Percentiles rank a stretch among this genome's conserved stretches.
These are phyloP conservation scores for Xiphophorus birchmanni DNA, from an alignment of 2,797 vertebrate species.

Conservation along the genomic window DNA sequence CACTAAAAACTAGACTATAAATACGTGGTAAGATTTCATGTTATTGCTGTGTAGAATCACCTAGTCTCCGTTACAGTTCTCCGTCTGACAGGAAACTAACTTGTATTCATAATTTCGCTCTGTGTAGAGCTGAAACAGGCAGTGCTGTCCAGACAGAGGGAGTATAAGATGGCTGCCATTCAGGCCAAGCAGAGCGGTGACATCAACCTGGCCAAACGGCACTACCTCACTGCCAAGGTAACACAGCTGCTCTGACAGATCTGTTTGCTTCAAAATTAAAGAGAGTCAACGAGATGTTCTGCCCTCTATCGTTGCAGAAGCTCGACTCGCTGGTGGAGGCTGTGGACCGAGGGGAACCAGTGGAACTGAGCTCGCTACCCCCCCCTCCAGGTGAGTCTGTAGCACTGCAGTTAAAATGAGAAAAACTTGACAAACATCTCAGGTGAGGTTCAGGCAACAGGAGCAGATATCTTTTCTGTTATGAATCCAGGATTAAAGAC, in stretches of 20 bases:
- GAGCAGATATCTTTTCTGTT: neutral
- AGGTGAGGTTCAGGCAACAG: neutral
- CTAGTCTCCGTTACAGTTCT: neutral
- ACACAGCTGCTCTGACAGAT: neutral
- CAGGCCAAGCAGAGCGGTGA: slow-evolving; percentile 85
- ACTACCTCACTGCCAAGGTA: slow-evolving; percentile 88
- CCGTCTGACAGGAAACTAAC: neutral
- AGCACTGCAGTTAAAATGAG: neutral
- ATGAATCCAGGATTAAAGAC: neutral
- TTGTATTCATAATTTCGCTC: neutral
- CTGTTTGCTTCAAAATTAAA: neutral
- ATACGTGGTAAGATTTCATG: too few relatives aligned
- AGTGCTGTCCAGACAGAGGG: slow-evolving; percentile 84
- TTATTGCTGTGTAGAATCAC: too few relatives aligned
- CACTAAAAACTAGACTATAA: too few relatives aligned
- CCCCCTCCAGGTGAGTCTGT: slow-evolving; percentile 83
- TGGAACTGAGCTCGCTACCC: slow-evolving; percentile 82
- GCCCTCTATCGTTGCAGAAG: slow-evolving; percentile 61
- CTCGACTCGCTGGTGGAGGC: slow-evolving; percentile 82
- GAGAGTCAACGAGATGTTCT: neutral
- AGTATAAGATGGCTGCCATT: slow-evolving; percentile 89
- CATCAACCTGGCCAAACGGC: slow-evolving; percentile 78
- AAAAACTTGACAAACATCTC: neutral
- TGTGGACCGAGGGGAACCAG: slow-evolving; percentile 76
- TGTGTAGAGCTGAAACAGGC: slow-evolving; percentile 76